These are phyloP conservation scores for Phalacrocorax aristotelis DNA, from an alignment of 2,113 vertebrate genomes.

Conservation along the genomic window DNA sequence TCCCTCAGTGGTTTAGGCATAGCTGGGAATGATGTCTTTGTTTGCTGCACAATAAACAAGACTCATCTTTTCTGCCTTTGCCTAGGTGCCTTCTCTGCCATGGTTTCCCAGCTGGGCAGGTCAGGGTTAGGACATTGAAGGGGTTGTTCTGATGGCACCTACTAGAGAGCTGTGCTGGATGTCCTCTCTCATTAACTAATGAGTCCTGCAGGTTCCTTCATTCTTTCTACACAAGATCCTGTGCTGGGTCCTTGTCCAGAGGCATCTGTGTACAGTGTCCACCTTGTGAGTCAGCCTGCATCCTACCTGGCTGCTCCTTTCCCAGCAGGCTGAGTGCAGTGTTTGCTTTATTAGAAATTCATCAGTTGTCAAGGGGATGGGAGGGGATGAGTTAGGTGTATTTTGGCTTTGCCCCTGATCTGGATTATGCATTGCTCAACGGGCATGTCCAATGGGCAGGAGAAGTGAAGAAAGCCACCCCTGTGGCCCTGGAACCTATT, in stretches of 20 bases:
- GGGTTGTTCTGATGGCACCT: background rate
- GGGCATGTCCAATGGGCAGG: background rate
- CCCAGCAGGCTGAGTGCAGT: background rate
- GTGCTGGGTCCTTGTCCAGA: background rate
- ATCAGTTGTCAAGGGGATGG: background rate
- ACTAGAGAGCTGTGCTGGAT: background rate
- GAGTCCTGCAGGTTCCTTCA: background rate
- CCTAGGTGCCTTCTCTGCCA: background rate
- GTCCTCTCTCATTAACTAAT: background rate
- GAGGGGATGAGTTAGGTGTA: background rate
- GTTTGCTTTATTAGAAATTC: background rate
- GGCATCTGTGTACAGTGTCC: background rate
- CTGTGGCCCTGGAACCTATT: background rate
- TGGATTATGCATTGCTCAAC: background rate
- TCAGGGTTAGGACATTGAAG: background rate
- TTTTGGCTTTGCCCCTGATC: background rate
- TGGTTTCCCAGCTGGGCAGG: background rate
- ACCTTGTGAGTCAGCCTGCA: background rate
- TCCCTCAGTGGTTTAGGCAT: background rate
- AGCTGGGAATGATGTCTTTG: background rate
- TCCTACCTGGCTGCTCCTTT: background rate
- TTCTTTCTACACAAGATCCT: background rate
- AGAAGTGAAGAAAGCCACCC: background rate
- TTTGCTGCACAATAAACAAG: background rate
- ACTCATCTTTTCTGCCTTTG: background rate